Evolutionary conservation across 1,140 invertebrate species (phyloP), one percentile per base, ranked within the genome.

Genomic region (Lepidurus packardi): DNA sequence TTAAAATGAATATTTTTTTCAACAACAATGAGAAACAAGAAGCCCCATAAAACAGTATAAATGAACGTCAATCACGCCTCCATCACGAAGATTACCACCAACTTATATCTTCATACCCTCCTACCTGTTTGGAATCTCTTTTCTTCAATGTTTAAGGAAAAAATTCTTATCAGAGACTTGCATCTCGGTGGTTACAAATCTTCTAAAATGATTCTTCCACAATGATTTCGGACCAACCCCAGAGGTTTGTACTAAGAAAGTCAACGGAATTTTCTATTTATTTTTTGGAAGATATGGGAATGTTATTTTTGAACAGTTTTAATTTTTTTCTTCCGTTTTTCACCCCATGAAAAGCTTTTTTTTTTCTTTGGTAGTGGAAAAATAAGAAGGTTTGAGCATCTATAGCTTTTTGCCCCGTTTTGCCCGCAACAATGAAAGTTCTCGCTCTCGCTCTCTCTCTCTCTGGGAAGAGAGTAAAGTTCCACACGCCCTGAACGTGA

Each of bases 401-500:
- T 34, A 16, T 65, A 16, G 8, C 9, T 65, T 7, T 16, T n/a
- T 16, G 53, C 21, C 53, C 53, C 53, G 13, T 65, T 65, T 65
- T 13, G 21, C 21, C 53, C 13, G 53, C 53, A 65, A 65, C 53
- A 65, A 65, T 65, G 53, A 21, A 65, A 16, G 53, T 65, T 65
- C 21, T 65, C 53, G 21, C 6, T 34, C 34, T 34, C n/a, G n/a
- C 25, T 34, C 25, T 34, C 25, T 34, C 25, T 34, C 34, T 34
- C 34, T 34, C 34, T 34, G 34, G 34, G 34, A 34, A 21, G 53
- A 65, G 53, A 13, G 53, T 65, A 65, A 65, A 65, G 53, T 65
- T 65, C 53, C 53, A 65, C 53, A 65, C 53, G 13, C 53, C 53
- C 53, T 65, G 53, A 65, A 65, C 53, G 53, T 65, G 53, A 65